Conservation (phyloP, 2,888 invertebrate species). For the Hyposoter dolosus region DNA sequence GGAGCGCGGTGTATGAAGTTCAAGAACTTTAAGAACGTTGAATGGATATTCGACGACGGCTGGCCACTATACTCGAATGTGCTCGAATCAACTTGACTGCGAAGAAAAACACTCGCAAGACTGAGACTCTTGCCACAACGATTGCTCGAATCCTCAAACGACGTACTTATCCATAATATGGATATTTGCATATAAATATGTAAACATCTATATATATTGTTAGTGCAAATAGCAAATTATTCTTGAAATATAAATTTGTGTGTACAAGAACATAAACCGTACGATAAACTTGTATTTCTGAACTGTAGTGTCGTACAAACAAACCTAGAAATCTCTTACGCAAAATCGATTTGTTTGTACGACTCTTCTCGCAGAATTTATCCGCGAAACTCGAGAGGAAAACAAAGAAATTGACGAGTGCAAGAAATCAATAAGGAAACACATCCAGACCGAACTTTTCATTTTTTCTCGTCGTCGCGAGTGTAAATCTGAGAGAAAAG, state of each 20-base stretch:
- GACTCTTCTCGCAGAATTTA: background rate
- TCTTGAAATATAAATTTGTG: slow-evolving; percentile 46
- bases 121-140: slow-evolving; percentile 37
- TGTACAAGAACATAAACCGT: background rate
- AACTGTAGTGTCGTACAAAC: slow-evolving; percentile 40
- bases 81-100: slow-evolving; percentile 51
- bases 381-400: background rate
- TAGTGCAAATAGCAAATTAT: slow-evolving; percentile 13
- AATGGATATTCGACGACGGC: slow-evolving; percentile 50
- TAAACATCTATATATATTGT: background rate
- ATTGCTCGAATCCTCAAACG: slow-evolving; percentile 57
- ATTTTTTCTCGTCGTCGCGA: background rate
- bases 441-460: background rate
- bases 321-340: slow-evolving; percentile 18
- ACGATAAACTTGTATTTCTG: slow-evolving; percentile 8
- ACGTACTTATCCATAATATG: slow-evolving; percentile 9
- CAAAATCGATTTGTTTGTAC: background rate
- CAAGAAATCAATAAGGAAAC: slow-evolving; percentile 18
- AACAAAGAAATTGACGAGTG: slow-evolving; percentile 1
- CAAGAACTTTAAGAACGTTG: background rate
- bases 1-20: slow-evolving; percentile 1
- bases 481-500: background rate
- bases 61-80: slow-evolving; percentile 36
- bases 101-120: slow-evolving; percentile 55
- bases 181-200: background rate